These are phyloP conservation scores for Lapara coniferarum DNA, from an alignment of 2,888 invertebrate genomes.

Conservation along the genomic window DNA sequence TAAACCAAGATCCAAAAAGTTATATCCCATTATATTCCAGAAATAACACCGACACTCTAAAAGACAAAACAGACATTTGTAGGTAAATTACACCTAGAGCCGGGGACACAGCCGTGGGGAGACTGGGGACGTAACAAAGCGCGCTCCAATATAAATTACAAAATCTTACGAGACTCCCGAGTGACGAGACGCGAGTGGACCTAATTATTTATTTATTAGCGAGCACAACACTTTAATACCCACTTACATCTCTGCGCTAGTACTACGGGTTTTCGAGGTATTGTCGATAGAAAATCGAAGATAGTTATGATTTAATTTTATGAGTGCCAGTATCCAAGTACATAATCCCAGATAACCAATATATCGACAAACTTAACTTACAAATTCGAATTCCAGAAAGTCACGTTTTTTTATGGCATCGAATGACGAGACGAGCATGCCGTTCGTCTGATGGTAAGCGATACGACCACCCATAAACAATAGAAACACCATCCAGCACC, in stretches of 20 bases:
- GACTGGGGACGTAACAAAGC: conserved; percentile 12
- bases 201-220: conserved; percentile 26
- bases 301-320: too few relatives aligned
- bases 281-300: neutral
- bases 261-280: neutral
- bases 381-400: too few relatives aligned
- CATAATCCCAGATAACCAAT: too few relatives aligned
- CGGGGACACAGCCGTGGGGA: neutral
- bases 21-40: neutral
- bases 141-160: conserved; percentile 19
- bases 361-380: too few relatives aligned
- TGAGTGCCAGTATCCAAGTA: too few relatives aligned
- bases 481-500: too few relatives aligned
- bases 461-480: too few relatives aligned
- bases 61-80: neutral
- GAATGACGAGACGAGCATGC: too few relatives aligned
- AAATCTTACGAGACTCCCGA: conserved; percentile 13
- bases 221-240: conserved; percentile 20
- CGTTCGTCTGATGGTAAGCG: too few relatives aligned
- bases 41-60: neutral
- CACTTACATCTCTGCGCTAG: conserved; percentile 13
- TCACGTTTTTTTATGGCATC: too few relatives aligned
- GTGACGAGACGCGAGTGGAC: conserved; percentile 17
- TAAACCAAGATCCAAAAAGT: too few relatives aligned
- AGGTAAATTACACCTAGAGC: neutral